These are phyloP conservation scores for Brachionus koreanus DNA, from an alignment of 1,140 invertebrate species.

Conservation along the genomic window DNA sequence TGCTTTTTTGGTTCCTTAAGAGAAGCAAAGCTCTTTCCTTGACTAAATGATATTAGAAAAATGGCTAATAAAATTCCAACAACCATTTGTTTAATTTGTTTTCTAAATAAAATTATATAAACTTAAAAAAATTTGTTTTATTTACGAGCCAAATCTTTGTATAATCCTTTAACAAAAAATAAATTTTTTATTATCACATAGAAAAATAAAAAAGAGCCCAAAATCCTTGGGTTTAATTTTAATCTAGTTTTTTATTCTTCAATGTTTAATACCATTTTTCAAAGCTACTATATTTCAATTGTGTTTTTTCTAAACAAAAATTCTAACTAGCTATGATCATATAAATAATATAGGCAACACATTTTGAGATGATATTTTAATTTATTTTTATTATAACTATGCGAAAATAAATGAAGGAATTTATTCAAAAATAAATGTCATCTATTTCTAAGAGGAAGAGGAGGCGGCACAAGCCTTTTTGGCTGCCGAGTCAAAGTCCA, in stretches of 20 bases:
- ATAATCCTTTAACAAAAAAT: neutral
- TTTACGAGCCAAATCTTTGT: neutral
- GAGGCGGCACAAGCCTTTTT: neutral
- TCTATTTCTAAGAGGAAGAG: neutral
- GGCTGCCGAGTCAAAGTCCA: constrained; percentile 23
- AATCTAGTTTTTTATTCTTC: neutral
- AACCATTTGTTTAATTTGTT: neutral
- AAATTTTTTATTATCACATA: neutral
- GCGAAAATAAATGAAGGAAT: constrained; percentile 8
- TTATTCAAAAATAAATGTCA: neutral
- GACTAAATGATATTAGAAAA: neutral
- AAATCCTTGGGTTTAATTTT: constrained; percentile 7
- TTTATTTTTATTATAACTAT: constrained; percentile 2
- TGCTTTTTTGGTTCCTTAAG: constrained; percentile 11
- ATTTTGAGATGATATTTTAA: neutral
- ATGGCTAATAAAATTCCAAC: neutral
- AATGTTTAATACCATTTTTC: neutral
- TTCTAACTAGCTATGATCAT: neutral
- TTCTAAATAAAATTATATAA: neutral
- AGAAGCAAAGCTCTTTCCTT: too few relatives aligned
- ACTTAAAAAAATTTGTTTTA: neutral
- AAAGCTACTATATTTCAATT: neutral
- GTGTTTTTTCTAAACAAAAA: neutral
- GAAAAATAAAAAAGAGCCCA: neutral
- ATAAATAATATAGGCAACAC: neutral